Evolutionary conservation across 1,140 invertebrate genomes (phyloP), one percentile per base, ranked within the genome.

Genomic region (Habropoda laboriosa): DNA sequence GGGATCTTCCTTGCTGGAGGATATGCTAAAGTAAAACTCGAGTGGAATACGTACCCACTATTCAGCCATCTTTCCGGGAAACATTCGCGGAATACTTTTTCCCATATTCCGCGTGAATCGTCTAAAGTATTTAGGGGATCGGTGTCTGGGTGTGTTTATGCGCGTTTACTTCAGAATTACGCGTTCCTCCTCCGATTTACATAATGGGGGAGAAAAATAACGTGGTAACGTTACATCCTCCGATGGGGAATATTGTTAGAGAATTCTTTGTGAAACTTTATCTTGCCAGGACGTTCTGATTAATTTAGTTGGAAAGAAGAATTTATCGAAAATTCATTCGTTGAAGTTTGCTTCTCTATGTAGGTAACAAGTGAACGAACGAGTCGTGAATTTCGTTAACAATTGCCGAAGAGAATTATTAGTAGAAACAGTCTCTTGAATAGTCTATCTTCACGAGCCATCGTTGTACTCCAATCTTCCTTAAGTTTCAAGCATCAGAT

Each of bases 11-110:
- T 30, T 10, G n/a, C n/a, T n/a, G n/a, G n/a, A n/a, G 58, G 40
- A 51, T 78, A 38, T 57, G 76, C 51, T 76, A 72, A 75, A 75
- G 81, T 75, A 78, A 81, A 83, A 79, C 61, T 77, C 63, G 24
- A 68, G 40, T 51, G 61, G 61, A 81, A 75, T 80, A 83, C 55
- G 45, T 77, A 57, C 40, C 64, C 49, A 51, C 57, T 64, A 45
- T 73, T 73, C 68, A 63, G 49, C 58, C 77, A 64, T 73, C 49
- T 73, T 55, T 30, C 70, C 8, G 13, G 47, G 47, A 63, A 63
- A 73, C 68, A 55, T 79, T 72, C 24, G 42, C 55, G 21, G 38
- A 61, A 73, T 27, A 63, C 68, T 64, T 63, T 79, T 73, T 21
- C 18, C 68, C 68, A 42, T 79, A 73, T 47, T 64, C 38, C 18